Percentiles rank a stretch among this genome's conserved stretches.
phyloP scores from a whole-genome alignment of 2,888 invertebrate species.

The Lepidocyrtinus sp. region DNA sequence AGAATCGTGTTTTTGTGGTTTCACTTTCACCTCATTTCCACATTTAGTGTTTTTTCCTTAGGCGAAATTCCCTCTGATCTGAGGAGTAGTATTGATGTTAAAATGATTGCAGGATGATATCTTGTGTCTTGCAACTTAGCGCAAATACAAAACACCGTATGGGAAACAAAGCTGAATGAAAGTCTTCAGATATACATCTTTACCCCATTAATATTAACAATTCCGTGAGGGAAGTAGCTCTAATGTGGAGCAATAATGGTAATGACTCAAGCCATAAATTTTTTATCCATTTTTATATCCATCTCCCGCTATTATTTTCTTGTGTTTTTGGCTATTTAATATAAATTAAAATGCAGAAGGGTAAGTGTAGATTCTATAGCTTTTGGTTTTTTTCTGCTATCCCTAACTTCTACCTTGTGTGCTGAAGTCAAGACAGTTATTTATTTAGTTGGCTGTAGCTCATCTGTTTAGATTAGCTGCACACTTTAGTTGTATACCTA shows the following conservation, averaged over 20 bases:
- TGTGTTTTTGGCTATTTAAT: background rate
- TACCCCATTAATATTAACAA: no score
- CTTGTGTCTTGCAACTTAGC: background rate
- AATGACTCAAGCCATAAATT: background rate
- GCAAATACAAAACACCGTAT: no score
- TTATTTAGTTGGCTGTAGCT: constrained; percentile 53
- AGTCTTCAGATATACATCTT: no score
- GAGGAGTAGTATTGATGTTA: background rate
- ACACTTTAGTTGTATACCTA: constrained; percentile 42
- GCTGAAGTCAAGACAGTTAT: constrained; percentile 48
- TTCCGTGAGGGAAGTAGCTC: background rate
- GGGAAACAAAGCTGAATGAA: no score
- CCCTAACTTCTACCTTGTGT: constrained; percentile 8
- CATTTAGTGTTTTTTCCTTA: background rate
- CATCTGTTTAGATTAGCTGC: constrained; percentile 60
- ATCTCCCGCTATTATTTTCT: background rate
- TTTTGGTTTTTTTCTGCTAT: constrained; percentile 16
- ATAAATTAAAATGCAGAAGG: constrained; percentile 8
- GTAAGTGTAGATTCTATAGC: background rate
- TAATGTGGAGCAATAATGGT: background rate
- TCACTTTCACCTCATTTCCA: background rate
- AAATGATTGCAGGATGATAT: constrained; percentile 3
- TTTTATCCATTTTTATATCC: background rate
- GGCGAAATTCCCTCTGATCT: background rate
- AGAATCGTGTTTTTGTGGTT: background rate